A percentile compares a stretch with the other conserved stretches of the same genome.
Conservation (phyloP, 2,797 vertebrate species). For the Oreochromis mossambicus region DNA sequence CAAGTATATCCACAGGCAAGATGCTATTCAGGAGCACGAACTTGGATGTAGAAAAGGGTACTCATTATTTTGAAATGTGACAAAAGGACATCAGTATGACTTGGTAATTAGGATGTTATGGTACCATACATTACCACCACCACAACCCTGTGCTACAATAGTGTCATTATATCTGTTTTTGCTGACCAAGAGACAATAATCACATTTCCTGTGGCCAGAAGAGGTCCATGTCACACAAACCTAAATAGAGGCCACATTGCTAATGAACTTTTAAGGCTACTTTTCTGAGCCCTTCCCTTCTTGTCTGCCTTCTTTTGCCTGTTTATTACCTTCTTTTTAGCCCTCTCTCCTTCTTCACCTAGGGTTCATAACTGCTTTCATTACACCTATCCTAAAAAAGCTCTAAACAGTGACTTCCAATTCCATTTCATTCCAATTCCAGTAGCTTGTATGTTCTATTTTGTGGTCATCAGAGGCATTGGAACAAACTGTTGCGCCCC, state of each 20-base stretch:
- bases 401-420: not conserved
- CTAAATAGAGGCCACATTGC: not conserved
- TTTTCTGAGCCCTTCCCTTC: not conserved
- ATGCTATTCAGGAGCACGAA: not conserved
- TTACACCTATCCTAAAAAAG: not conserved
- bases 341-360: not conserved
- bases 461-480: not conserved
- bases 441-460: not conserved
- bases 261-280: not conserved
- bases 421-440: not conserved
- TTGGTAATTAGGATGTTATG: not conserved
- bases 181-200: not conserved
- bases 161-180: not conserved
- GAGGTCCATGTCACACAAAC: not conserved
- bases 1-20: not conserved
- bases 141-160: not conserved
- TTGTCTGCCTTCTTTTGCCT: not conserved
- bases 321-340: not conserved
- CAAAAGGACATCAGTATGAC: not conserved
- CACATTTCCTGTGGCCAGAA: not conserved
- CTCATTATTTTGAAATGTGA: not conserved
- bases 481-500: not conserved
- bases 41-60: not conserved
- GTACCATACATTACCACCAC: not conserved
- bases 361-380: not conserved